Percentiles rank a stretch among this genome's conserved stretches.
These are phyloP conservation scores for Characodon lateralis DNA, from an alignment of 2,797 vertebrate genomes.

Conservation along the genomic window DNA sequence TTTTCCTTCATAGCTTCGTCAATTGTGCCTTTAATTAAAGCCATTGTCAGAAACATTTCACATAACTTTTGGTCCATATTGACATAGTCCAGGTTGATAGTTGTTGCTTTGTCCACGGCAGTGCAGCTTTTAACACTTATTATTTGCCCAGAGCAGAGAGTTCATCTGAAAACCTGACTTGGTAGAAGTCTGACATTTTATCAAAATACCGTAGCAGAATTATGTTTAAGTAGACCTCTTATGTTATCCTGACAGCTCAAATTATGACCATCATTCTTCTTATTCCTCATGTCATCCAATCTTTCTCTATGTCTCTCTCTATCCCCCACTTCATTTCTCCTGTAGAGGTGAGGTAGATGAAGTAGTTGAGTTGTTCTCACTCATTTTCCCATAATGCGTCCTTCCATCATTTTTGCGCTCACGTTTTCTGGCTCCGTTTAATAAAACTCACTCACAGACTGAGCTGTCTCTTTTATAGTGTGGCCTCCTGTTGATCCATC, in stretches of 20 bases:
- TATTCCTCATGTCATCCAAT: background rate
- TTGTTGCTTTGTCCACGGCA: conserved; percentile 42
- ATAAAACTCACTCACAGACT: conserved; percentile 39
- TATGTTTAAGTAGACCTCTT: conserved; percentile 11
- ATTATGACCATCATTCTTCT: conserved; percentile 22
- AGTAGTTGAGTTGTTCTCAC: conserved; percentile 25
- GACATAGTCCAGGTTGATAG: background rate
- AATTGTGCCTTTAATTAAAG: background rate
- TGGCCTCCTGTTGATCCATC: conserved; percentile 57
- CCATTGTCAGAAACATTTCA: background rate
- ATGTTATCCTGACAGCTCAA: conserved; percentile 15
- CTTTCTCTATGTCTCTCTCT: conserved; percentile 1
- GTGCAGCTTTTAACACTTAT: conserved; percentile 18
- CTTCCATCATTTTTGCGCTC: conserved; percentile 37
- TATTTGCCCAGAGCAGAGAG: conserved; percentile 6
- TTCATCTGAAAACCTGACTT: conserved; percentile 28
- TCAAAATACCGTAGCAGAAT: background rate
- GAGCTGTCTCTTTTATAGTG: conserved; percentile 52
- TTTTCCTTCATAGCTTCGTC: background rate
- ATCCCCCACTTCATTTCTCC: conserved; percentile 21
- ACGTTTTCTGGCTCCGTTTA: conserved; percentile 25
- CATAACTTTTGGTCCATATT: background rate
- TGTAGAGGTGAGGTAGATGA: conserved; percentile 18
- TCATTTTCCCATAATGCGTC: conserved; percentile 41
- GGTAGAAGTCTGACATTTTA: conserved; percentile 28